phyloP scores from a whole-genome alignment of 2,797 vertebrate genomes.

The Cuculus canorus region DNA sequence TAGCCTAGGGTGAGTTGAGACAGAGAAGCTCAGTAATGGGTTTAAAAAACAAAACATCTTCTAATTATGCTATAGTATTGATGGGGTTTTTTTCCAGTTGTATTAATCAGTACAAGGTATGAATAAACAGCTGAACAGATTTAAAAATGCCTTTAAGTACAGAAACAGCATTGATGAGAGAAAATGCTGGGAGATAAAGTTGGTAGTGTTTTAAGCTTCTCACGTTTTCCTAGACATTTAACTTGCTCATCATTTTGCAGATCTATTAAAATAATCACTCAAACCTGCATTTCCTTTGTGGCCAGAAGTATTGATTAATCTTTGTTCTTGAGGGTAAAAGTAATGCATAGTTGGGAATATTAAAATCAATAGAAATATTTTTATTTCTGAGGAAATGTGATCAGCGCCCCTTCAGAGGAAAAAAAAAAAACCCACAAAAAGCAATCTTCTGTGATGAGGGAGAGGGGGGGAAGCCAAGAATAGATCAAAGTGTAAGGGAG shows the following conservation, averaged over 20 bases:
- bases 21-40: neutral
- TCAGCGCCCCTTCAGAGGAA: neutral
- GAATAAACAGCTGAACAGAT: constrained; percentile 17
- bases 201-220: neutral
- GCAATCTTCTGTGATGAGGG: neutral
- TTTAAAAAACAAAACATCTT: neutral
- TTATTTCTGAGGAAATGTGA: neutral
- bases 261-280: neutral
- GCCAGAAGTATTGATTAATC: neutral
- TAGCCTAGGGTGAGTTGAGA: neutral
- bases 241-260: neutral
- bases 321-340: neutral
- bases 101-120: neutral
- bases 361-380: neutral
- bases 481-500: neutral
- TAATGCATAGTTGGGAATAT: neutral
- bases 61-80: neutral
- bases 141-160: constrained; percentile 14
- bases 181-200: neutral
- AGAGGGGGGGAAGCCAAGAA: neutral
- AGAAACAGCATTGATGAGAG: neutral
- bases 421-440: neutral
- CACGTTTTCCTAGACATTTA: neutral
- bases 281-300: neutral
- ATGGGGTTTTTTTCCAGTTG: neutral